Evolutionary conservation across 2,113 vertebrate genomes (phyloP), one percentile per base, ranked within the genome.

Genomic region (Propithecus coquereli): DNA sequence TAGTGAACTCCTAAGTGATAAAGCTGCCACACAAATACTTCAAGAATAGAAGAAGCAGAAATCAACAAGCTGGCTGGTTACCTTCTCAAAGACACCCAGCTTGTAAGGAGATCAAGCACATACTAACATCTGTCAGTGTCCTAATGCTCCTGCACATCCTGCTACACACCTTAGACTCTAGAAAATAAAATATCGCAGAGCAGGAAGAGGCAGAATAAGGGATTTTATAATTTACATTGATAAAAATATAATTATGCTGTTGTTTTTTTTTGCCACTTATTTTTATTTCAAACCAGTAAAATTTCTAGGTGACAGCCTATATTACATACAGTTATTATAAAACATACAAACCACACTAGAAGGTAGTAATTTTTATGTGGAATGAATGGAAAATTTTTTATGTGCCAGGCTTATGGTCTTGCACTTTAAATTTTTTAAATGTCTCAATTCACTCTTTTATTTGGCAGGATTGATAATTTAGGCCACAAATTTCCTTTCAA

Each of bases 1-100:
- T 5, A 37, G 54, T 57, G 74, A 87, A 74, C 90, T 91, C 92
- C 84, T 79, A 90, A 97, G 94, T 82, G 23, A 47, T 81, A 87
- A 88, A 96, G 96, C 91, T 96, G 61, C 43, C 30, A 25, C 50
- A 79, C 76, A 95, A 98, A 98, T 87, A 90, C 73, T 90, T 89
- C 12, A n/a, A 18, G 80, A 96, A 94, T 93, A 96, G 97, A 97
- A 89, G 92, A 61, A 13, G 22, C 79, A 71, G 47, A 94, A 96
- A 90, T 82, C 76, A 59, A 63, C 84, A 84, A 92, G 94, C 76
- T 81, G 32, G 34, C 90, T 63, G 1, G 1, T n/a, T 61, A 54
- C 90, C 57, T 84, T 80, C 61, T 7, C 57, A 89, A 61, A 81
- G 87, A 5, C 0, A 43, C 40, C 47, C 2, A 0, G 23, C 74